Percentiles rank a stretch among this genome's conserved stretches.
Evolutionary conservation across 2,797 vertebrate species (phyloP).

Genomic region (Sphenopsis melanotis): DNA sequence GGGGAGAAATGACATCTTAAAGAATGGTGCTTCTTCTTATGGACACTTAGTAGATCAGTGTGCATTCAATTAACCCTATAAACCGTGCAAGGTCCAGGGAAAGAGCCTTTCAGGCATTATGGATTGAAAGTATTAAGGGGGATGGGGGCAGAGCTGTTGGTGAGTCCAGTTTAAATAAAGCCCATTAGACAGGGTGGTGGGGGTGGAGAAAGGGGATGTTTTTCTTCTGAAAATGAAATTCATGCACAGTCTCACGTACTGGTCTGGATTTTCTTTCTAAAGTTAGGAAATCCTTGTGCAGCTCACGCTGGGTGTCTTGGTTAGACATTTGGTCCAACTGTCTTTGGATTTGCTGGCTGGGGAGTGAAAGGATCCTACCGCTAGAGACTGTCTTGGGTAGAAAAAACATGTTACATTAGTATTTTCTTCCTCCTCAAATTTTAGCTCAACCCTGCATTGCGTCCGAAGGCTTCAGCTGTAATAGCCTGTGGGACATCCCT

Average conservation of each 20-base stretch:
- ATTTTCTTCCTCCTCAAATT: neutral
- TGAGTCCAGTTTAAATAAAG: slow-evolving; percentile 24
- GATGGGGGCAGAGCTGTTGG: neutral
- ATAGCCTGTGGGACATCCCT: neutral
- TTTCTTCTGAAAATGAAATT: slow-evolving; percentile 4
- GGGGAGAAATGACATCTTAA: slow-evolving; percentile 38
- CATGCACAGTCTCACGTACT: neutral
- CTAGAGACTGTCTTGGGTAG: neutral
- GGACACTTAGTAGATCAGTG: slow-evolving; percentile 48
- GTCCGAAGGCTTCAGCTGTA: neutral
- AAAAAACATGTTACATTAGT: neutral
- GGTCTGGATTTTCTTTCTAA: neutral
- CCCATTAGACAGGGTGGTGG: neutral
- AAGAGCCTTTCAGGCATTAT: slow-evolving; percentile 43
- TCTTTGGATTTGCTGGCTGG: rapidly evolving
- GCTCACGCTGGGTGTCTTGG: neutral
- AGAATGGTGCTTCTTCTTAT: slow-evolving; percentile 41
- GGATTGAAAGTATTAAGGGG: slow-evolving; percentile 17
- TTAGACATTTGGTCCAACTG: rapidly evolving
- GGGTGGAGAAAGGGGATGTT: neutral
- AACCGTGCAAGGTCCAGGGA: slow-evolving; percentile 39
- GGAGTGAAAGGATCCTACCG: neutral
- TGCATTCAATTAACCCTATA: slow-evolving; percentile 63
- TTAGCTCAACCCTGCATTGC: neutral
- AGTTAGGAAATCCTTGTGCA: neutral